Evolutionary conservation across 2,113 vertebrate genomes (phyloP).

Genomic region (Cyphomyrus plagiostoma): DNA sequence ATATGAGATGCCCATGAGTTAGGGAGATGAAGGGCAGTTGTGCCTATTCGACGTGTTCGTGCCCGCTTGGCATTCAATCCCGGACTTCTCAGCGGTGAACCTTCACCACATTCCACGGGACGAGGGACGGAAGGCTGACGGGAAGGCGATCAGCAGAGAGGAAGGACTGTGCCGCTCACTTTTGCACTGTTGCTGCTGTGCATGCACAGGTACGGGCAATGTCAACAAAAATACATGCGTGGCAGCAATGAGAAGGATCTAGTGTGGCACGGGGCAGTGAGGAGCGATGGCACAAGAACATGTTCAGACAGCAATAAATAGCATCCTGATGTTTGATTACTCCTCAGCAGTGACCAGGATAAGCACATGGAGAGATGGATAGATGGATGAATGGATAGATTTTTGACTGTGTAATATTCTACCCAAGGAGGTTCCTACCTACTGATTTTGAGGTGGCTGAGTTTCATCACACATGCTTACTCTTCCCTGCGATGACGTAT

Average conservation of each 20-base stretch:
- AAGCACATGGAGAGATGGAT: background rate
- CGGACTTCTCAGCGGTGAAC: background rate
- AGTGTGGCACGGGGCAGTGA: background rate
- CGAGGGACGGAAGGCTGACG: background rate
- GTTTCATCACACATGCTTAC: background rate
- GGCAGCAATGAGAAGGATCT: background rate
- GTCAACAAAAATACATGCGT: background rate
- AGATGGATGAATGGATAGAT: background rate
- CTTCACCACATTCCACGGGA: background rate
- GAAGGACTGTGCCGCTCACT: background rate
- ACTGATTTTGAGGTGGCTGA: background rate
- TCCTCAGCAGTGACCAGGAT: background rate
- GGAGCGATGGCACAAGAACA: background rate
- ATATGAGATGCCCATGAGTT: background rate
- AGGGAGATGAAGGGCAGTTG: background rate
- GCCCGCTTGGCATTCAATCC: background rate
- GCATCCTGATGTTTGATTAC: background rate
- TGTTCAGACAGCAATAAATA: background rate
- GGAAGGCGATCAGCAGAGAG: background rate
- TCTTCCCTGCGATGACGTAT: background rate
- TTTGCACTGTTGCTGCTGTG: background rate
- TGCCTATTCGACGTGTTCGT: background rate
- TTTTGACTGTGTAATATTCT: background rate
- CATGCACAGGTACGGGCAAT: background rate
- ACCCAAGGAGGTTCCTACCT: background rate